These are phyloP conservation scores for Drosophila arawakana DNA, from an alignment of 1,140 invertebrate genomes.

Conservation along the genomic window DNA sequence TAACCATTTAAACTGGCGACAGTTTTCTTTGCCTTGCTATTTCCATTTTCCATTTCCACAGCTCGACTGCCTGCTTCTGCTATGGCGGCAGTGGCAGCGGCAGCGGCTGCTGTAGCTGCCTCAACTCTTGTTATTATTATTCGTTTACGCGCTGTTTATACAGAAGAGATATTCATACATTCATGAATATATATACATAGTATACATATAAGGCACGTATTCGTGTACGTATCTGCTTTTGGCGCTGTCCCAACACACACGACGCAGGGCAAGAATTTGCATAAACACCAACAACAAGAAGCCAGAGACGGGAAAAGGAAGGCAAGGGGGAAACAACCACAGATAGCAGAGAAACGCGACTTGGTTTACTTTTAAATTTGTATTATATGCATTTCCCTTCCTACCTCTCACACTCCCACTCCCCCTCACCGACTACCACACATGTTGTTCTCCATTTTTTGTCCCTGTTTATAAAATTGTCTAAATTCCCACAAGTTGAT, in stretches of 20 bases:
- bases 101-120: constrained; percentile 20
- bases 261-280: constrained; percentile 67
- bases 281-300: constrained; percentile 71
- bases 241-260: constrained; percentile 70
- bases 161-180: constrained; percentile 78
- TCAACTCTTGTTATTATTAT: constrained; percentile 73
- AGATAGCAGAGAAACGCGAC: constrained; percentile 67
- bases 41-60: not conserved
- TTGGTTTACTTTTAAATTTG: constrained; percentile 80
- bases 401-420: not conserved
- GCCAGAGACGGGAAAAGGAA: not conserved
- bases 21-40: constrained; percentile 38
- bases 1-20: constrained; percentile 62
- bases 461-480: constrained; percentile 80
- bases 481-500: constrained; percentile 82
- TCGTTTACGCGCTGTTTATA: constrained; percentile 81
- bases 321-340: constrained; percentile 48
- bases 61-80: constrained; percentile 2
- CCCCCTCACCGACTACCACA: constrained; percentile 10
- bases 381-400: constrained; percentile 59
- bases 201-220: constrained; percentile 51
- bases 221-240: constrained; percentile 65
- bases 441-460: constrained; percentile 35
- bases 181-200: constrained; percentile 73
- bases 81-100: not conserved